phyloP scores from a whole-genome alignment of 1,140 invertebrate species.

The Pantala flavescens region DNA sequence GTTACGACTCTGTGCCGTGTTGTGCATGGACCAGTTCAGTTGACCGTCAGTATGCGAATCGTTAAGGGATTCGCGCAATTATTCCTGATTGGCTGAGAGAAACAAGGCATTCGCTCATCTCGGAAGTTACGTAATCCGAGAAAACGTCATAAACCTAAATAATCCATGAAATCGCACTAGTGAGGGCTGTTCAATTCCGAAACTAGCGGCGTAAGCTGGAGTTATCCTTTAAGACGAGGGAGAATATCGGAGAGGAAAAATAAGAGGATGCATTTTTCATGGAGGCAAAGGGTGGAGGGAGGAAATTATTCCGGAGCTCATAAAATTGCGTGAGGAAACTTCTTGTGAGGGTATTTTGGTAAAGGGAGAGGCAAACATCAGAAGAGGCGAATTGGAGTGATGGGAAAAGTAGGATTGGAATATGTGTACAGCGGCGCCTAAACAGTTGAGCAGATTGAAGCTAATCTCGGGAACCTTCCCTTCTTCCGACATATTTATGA shows the following conservation, averaged over 20 bases:
- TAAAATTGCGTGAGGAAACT: constrained; percentile 2
- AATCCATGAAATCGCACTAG: constrained; percentile 1
- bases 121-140: neutral
- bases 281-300: neutral
- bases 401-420: neutral
- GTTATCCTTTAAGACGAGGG: constrained; percentile 8
- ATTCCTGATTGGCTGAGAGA: neutral
- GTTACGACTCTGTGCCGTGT: too few species aligned
- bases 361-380: too few species aligned
- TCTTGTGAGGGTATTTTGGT: too few species aligned
- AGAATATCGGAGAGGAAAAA: neutral
- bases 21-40: too few species aligned
- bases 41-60: too few species aligned
- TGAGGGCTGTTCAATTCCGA: neutral
- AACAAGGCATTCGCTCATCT: neutral
- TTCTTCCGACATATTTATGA: neutral
- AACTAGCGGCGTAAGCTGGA: neutral
- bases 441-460: neutral
- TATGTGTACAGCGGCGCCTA: neutral
- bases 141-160: neutral
- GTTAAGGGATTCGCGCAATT: too few species aligned
- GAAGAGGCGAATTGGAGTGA: neutral
- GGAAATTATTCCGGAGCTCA: constrained; percentile 4
- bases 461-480: neutral
- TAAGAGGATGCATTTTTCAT: neutral